Conservation (phyloP, 2,113 vertebrate genomes). For the Lethenteron reissneri region DNA sequence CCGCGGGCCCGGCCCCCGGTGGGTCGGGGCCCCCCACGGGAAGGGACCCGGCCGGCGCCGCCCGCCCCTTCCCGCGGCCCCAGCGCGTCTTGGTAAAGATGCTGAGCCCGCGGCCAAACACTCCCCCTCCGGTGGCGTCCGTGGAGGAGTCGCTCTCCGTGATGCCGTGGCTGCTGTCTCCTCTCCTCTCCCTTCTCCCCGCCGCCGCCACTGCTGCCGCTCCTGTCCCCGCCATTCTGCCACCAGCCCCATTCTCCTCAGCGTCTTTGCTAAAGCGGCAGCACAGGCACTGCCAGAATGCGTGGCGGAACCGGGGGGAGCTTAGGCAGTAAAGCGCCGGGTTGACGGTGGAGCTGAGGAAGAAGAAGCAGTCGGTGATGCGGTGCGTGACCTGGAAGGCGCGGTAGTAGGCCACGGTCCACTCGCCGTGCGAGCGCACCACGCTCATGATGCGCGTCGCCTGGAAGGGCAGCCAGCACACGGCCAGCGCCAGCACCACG, state of each 20-base stretch:
- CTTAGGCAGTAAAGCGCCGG: slow-evolving; percentile 13
- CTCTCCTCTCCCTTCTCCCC: too few species aligned
- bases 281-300: slow-evolving; percentile 10
- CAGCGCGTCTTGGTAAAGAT: too few species aligned
- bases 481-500: slow-evolving; percentile 11
- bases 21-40: too few species aligned
- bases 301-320: slow-evolving; percentile 12
- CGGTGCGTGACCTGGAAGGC: slow-evolving; percentile 13
- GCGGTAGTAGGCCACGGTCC: slow-evolving; percentile 13
- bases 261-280: neutral
- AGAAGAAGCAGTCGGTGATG: slow-evolving; percentile 13
- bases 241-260: neutral
- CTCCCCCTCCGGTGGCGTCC: too few species aligned
- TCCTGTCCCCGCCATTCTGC: too few species aligned
- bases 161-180: too few species aligned
- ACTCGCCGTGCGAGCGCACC: slow-evolving; percentile 10
- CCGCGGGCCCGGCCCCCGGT: too few species aligned
- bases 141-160: too few species aligned
- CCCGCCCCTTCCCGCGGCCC: too few species aligned
- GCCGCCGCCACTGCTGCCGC: too few species aligned
- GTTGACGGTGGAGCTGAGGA: slow-evolving; percentile 13
- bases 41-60: too few species aligned
- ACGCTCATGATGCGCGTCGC: slow-evolving; percentile 13
- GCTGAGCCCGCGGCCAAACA: too few species aligned
- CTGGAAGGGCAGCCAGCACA: slow-evolving; percentile 16